Base-by-base conservation (phyloP, 2,113 vertebrate species). In the Peromyscus maniculatus region DNA sequence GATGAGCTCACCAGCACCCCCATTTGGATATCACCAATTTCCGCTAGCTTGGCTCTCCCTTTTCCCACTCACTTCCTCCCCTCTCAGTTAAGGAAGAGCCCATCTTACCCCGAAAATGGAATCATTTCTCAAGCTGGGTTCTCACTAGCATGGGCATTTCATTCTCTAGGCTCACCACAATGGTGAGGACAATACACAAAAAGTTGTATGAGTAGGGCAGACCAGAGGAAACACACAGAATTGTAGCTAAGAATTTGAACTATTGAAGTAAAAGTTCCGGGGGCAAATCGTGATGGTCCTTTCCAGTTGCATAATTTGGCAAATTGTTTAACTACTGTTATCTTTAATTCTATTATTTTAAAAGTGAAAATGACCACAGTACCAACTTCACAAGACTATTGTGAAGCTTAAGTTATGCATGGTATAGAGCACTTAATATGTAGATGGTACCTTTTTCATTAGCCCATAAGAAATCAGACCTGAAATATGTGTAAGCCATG, bases 281-380 rank as follows among this genome's bases (percentile, higher is more conserved):
- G 22, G 79, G 93, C 59, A 59, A 71, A 77, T 84, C 28, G 3
- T 21, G 6, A n/a, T 11, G n/a, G 4, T 83, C 13, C 11, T 59
- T 88, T 91, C 64, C 24, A 75, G 39, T 28, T 90, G 33, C 36
- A 43, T 28, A 49, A 74, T 67, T 94, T 66, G 52, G 33, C 3
- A 26, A 82, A 88, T 39, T 55, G 7, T 52, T 96, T 86, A 57
- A 46, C 7, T 3, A 39, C 4, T 9, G 1, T 78, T 17, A 72
- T 43, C 62, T 49, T 95, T 66, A 59, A 8, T 94, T 95, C 77
- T 33, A 12, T 93, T 83, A 69, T 79, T 39, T 91, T n/a, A 72
- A 72, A 93, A 95, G 77, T 6, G 49, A 92, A 49, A 86, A 10
- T 26, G 84, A 13, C 7, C 64, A 7, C 4, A 77, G 8, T 67